phyloP scores from a whole-genome alignment of 2,888 invertebrate species.

The Drosophila siamana region DNA sequence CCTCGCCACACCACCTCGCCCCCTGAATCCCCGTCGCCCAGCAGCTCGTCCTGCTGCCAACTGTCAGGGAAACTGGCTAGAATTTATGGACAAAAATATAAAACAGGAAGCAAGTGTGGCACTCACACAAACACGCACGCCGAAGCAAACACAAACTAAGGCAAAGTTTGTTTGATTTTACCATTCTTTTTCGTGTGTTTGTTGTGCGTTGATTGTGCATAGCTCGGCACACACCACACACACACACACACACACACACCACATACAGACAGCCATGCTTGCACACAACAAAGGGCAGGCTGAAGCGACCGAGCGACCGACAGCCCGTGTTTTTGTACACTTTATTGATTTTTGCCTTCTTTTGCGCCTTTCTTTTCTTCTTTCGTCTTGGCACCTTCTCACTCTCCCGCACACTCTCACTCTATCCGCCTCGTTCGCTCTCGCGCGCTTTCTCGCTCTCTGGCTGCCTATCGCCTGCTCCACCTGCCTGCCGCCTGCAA shows the following conservation, averaged over 20 bases:
- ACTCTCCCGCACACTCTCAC: neutral
- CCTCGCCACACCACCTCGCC: slow-evolving; percentile 18
- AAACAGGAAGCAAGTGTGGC: slow-evolving; percentile 67
- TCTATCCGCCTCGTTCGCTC: neutral
- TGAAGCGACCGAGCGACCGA: slow-evolving; percentile 30
- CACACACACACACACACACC: slow-evolving; percentile 3
- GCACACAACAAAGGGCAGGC: slow-evolving; percentile 48
- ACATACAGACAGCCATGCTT: neutral
- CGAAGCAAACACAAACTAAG: slow-evolving; percentile 32
- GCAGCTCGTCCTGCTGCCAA: slow-evolving; percentile 32
- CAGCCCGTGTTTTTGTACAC: slow-evolving; percentile 63
- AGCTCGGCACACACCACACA: slow-evolving; percentile 43
- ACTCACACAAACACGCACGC: slow-evolving; percentile 35
- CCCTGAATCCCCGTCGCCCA: neutral
- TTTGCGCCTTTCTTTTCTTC: slow-evolving; percentile 53
- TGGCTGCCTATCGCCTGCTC: slow-evolving; percentile 8
- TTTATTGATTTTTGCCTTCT: slow-evolving; percentile 74
- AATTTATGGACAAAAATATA: slow-evolving; percentile 78
- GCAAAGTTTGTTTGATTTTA: slow-evolving; percentile 74
- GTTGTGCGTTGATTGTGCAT: slow-evolving; percentile 72
- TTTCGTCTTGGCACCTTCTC: slow-evolving; percentile 45
- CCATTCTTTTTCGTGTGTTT: slow-evolving; percentile 45
- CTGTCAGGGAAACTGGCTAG: slow-evolving; percentile 66
- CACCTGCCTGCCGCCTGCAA: slow-evolving; percentile 52
- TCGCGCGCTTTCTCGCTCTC: neutral